A percentile compares a stretch with the other conserved stretches of the same genome.
Conservation (phyloP, 2,797 vertebrate species). For the Gambelia wislizenii region DNA sequence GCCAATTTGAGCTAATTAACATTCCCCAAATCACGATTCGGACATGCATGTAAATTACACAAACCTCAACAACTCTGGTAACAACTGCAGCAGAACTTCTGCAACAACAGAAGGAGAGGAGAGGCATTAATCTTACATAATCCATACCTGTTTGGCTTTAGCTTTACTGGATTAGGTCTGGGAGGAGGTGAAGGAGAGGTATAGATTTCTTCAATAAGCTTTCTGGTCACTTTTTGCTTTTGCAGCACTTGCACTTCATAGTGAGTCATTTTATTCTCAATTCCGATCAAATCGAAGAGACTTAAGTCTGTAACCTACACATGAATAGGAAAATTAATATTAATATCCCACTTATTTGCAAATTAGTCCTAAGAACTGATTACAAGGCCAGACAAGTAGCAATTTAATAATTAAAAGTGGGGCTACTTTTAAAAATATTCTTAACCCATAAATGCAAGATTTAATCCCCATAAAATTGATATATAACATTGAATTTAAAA, state of each 20-base stretch:
- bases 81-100: neutral
- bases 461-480: no score
- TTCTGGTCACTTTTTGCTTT: constrained; percentile 87
- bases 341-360: neutral
- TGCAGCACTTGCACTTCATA: constrained; percentile 88
- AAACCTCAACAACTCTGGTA: no score
- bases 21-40: no score
- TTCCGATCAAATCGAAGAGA: constrained; percentile 88
- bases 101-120: neutral
- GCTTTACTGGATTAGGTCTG: constrained; percentile 85
- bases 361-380: neutral
- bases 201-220: constrained; percentile 92
- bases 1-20: no score
- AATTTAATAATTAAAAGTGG: neutral
- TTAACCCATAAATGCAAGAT: neutral
- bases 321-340: neutral
- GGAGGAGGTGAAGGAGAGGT: constrained; percentile 81
- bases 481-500: no score
- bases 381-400: neutral
- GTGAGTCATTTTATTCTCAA: constrained; percentile 87
- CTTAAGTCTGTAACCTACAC: constrained; percentile 85
- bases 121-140: neutral
- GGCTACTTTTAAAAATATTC: neutral
- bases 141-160: constrained; percentile 90
- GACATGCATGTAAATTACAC: no score